Evolutionary conservation across 2,888 invertebrate species (phyloP).

Genomic region (Folsomia manolachei): DNA sequence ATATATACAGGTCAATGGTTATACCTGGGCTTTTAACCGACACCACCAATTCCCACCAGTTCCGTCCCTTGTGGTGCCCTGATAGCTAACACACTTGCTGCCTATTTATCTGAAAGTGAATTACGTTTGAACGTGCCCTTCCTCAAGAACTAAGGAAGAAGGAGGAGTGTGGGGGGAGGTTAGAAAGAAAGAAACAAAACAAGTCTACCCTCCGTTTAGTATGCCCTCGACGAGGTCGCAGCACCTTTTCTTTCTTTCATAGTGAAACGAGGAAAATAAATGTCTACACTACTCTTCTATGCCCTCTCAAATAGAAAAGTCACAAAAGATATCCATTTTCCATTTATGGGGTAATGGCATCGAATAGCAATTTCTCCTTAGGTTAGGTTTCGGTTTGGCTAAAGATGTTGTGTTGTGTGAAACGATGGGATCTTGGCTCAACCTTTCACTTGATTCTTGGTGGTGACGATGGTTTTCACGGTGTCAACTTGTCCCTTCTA

Average conservation of each 20-base stretch:
- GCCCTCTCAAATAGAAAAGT: neutral
- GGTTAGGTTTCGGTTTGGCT: neutral
- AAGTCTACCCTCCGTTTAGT: neutral
- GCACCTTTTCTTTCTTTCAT: neutral
- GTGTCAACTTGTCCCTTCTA: neutral
- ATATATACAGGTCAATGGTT: no score
- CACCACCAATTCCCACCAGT: no score
- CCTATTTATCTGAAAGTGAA: constrained; percentile 44
- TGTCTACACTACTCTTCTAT: neutral
- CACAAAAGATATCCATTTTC: constrained; percentile 10
- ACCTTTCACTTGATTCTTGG: neutral
- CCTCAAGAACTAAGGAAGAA: neutral
- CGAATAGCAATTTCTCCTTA: constrained; percentile 2
- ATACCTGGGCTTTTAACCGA: no score
- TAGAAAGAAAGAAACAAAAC: constrained; percentile 9
- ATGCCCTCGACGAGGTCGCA: neutral
- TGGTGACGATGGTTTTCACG: neutral
- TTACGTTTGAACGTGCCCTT: constrained; percentile 23
- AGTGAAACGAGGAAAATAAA: neutral
- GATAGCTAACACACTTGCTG: neutral
- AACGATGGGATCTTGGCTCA: neutral
- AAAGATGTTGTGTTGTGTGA: neutral
- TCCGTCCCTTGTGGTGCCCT: no score
- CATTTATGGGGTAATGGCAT: constrained; percentile 14
- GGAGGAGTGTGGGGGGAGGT: neutral